Evolutionary conservation across 2,888 invertebrate genomes (phyloP).

Genomic region (Acrocyrtus sp.): DNA sequence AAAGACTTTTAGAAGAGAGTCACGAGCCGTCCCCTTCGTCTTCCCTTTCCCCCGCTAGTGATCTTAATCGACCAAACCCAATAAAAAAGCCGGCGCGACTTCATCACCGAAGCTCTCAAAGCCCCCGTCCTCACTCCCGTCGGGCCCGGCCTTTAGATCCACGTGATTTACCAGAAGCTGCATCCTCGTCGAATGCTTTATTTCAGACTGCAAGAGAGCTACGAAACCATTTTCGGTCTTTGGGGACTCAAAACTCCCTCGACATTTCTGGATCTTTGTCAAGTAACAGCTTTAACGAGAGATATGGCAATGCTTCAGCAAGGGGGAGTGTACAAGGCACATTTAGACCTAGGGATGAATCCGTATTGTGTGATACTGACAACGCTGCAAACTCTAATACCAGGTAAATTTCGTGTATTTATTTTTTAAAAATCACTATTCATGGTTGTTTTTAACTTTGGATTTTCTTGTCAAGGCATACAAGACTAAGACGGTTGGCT

Average conservation of each 20-base stretch:
- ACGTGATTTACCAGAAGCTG: conserved; percentile 28
- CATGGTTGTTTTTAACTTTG: conserved; percentile 21
- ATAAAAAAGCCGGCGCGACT: conserved; percentile 31
- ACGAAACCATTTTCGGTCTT: conserved; percentile 55
- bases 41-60: conserved; percentile 37
- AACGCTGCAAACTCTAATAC: conserved; percentile 56
- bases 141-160: conserved; percentile 31
- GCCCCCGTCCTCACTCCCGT: conserved; percentile 37
- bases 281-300: conserved; percentile 39
- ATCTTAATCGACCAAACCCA: conserved; percentile 31
- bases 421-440: conserved; percentile 1
- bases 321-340: conserved; percentile 56
- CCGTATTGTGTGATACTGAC: conserved; percentile 59
- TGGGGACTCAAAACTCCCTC: conserved; percentile 59
- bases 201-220: conserved; percentile 61
- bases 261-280: conserved; percentile 56
- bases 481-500: conserved; percentile 62
- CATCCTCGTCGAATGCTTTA: conserved; percentile 56
- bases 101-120: conserved; percentile 36
- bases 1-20: conserved; percentile 62
- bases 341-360: conserved; percentile 58
- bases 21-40: conserved; percentile 61
- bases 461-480: conserved; percentile 54
- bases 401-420: no score
- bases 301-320: conserved; percentile 33